Evolutionary conservation across 2,888 invertebrate species (phyloP), one percentile per base, ranked within the genome.

Genomic region (Syrista parreyssii): DNA sequence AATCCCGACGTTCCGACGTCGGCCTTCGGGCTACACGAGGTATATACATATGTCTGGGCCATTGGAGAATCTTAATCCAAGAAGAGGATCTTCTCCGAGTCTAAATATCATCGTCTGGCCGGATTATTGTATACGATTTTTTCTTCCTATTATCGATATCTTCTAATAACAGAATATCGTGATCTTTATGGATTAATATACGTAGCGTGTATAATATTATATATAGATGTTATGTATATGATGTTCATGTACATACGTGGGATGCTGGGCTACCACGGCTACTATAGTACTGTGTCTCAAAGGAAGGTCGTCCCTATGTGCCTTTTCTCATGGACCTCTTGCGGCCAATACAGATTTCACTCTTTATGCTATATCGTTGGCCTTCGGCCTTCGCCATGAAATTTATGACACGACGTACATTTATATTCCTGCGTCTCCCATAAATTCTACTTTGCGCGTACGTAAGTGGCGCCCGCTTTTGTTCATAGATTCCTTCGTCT

Each of bases 381-480:
- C 15, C 40, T 40, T 55, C 40, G 40, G 40, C 9, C 40, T 55
- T 55, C 55, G 23, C 23, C 55, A 23, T 33, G 74, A 77, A 88
- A 88, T 88, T 88, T 88, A 88, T 85, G 87, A 86, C 85, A 84
- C 85, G 84, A 84, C 82, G 84, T 81, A 82, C 87, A 88, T 88
- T 88, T 86, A 88, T 87, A 87, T 87, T 87, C 86, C 86, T 83
- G 79, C 82, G 80, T 75, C 82, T 79, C 80, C 83, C 86, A 86
- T 88, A 88, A 88, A 88, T 88, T 86, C 82, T 82, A 83, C 87
- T 88, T 87, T 86, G 86, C 85, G 86, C 87, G 84, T 84, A 84
- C 85, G 84, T 88, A 88, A 88, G 88, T 88, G 87, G 87, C 88
- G 87, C 9, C 85, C 85, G 87, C 86, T 88, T 88, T 88, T 88